Evolutionary conservation across 2,113 vertebrate genomes (phyloP), one percentile per base, ranked within the genome.

Genomic region (Oncorhynchus nerka): DNA sequence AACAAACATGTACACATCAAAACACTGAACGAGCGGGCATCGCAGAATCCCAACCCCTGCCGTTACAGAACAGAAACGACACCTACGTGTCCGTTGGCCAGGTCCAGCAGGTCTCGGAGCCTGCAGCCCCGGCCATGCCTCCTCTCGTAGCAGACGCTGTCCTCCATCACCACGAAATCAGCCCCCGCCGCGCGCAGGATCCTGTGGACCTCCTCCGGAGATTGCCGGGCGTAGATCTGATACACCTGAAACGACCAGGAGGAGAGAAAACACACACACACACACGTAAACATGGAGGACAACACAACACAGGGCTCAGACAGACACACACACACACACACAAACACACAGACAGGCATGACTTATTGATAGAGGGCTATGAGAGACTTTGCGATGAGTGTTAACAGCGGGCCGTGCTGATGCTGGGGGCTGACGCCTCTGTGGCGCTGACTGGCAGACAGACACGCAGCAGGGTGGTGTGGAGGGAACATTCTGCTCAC

Each of bases 141-240:
- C 51, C 96, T 93, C 85, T 98, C 97, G 0, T 95, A 97, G 80
- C 98, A 99, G 85, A 98, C 96, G 88, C 97, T 99, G 93, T 99
- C 97, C 72, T 99, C 97, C 71, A 99, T 84, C 74, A 99, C 95
- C 69, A 98, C 92, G 0, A 96, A 99, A 90, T 99, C 95, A 0
- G 97, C 90, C n/a, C 96, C 96, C 0, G 92, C 93, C 7, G 94
- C 93, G 12, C 87, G 89, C 83, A 99, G 89, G 74, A 97, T 93
- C 0, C 79, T 20, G 24, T 97, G 22, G 55, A 99, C 94, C 0
- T 97, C 96, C 70, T 94, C 92, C 0, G 96, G 95, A 12, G 97
- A 90, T 2, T 91, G 92, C 32, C 93, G 95, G 0, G 96, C 97
- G 0, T 99, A 99, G 72, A 98, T 92, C 91, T 99, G 97, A 87